Evolutionary conservation across 2,797 vertebrate genomes (phyloP).

Genomic region (Tapera naevia): DNA sequence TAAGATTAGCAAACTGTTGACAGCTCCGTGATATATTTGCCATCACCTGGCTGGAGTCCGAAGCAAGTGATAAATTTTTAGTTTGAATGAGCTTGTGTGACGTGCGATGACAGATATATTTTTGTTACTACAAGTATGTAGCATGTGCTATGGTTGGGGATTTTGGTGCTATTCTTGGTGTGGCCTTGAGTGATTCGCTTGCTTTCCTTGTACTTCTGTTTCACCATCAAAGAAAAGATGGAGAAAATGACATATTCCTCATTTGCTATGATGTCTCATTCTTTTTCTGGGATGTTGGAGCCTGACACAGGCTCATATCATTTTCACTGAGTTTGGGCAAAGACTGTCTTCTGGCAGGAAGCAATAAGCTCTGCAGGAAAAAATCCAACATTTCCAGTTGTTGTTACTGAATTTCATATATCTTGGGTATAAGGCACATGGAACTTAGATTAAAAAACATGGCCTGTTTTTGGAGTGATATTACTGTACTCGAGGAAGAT

Average conservation of each 20-base stretch:
- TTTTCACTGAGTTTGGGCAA: neutral
- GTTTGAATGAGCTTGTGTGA: constrained; percentile 51
- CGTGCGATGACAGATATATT: neutral
- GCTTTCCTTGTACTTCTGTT: neutral
- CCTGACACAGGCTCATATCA: neutral
- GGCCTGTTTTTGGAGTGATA: neutral
- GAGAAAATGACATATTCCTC: neutral
- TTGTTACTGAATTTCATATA: neutral
- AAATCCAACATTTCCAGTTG: neutral
- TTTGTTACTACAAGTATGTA: constrained; percentile 55
- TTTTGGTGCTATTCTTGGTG: constrained; percentile 22
- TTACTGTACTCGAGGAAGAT: neutral
- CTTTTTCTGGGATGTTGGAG: neutral
- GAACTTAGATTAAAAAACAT: neutral
- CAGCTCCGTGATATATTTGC: constrained; percentile 41
- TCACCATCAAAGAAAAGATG: neutral
- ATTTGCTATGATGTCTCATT: neutral
- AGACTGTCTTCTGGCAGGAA: constrained; percentile 14
- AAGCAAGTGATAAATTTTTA: constrained; percentile 33
- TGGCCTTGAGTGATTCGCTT: neutral
- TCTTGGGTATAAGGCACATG: neutral
- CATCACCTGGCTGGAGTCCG: constrained; percentile 30
- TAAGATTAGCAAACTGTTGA: constrained; percentile 46
- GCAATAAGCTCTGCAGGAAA: neutral
- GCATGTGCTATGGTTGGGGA: neutral